Percentiles rank a stretch among this genome's conserved stretches.
These are phyloP conservation scores for Salvator merianae DNA, from an alignment of 2,113 vertebrate genomes.

Conservation along the genomic window DNA sequence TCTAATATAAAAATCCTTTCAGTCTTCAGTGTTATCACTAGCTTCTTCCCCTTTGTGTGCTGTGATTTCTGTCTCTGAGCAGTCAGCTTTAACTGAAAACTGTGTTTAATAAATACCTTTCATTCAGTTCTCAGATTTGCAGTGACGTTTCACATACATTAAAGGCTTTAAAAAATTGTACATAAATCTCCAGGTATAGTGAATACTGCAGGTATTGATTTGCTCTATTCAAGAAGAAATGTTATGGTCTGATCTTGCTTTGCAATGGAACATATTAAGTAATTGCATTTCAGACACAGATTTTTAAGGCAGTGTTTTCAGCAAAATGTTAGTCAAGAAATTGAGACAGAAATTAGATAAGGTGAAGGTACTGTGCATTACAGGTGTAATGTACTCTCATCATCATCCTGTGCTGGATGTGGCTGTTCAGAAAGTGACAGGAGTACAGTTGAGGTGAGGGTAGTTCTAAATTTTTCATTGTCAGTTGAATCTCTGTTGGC, in stretches of 20 bases:
- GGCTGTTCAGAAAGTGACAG: too few relatives aligned
- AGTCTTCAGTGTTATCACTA: rapidly evolving
- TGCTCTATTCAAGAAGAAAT: not conserved
- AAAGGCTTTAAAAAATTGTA: not conserved
- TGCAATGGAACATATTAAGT: not conserved
- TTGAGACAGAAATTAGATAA: too few relatives aligned
- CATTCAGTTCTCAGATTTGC: not conserved
- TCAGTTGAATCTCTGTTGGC: too few relatives aligned
- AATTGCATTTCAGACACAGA: not conserved
- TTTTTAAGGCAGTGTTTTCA: too few relatives aligned
- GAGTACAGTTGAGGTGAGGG: too few relatives aligned
- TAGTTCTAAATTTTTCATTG: too few relatives aligned
- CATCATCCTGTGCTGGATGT: too few relatives aligned
- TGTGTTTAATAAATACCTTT: not conserved
- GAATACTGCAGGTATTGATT: not conserved
- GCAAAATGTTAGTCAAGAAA: too few relatives aligned
- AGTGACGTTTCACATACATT: not conserved
- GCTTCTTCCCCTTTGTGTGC: not conserved
- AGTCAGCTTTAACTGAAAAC: not conserved
- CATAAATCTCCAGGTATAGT: not conserved
- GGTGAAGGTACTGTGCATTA: too few relatives aligned
- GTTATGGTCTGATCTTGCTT: not conserved
- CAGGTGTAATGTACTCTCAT: too few relatives aligned
- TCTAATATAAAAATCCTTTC: not conserved
- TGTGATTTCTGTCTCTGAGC: not conserved